Conservation (phyloP, 2,113 vertebrate genomes). For the Mobula birostris region DNA sequence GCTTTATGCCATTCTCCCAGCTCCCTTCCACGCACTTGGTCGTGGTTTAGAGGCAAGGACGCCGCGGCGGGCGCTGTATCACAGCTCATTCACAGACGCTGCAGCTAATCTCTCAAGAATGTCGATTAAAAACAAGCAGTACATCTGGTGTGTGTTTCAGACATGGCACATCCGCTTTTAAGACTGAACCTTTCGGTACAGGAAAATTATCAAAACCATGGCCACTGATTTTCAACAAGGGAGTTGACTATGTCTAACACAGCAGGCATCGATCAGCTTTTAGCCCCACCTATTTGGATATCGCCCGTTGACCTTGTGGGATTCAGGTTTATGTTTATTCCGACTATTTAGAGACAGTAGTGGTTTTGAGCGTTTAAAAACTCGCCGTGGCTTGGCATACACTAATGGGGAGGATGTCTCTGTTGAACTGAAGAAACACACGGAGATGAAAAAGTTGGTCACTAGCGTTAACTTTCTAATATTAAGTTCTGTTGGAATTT, state of each 20-base stretch:
- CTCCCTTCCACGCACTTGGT: not conserved
- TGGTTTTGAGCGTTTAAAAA: not conserved
- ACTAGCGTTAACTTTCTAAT: not conserved
- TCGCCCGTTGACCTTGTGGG: not conserved
- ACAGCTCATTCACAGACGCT: not conserved
- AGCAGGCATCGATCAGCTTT: not conserved
- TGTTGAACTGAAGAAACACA: not conserved
- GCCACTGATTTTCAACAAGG: not conserved
- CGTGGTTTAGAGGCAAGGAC: not conserved
- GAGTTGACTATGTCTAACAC: not conserved
- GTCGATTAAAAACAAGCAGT: not conserved
- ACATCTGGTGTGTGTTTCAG: not conserved
- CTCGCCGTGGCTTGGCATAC: not conserved
- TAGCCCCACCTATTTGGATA: not conserved
- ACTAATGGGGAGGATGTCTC: not conserved
- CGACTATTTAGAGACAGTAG: not conserved
- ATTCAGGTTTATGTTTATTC: not conserved
- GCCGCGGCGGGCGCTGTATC: not conserved
- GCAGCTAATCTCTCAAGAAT: not conserved
- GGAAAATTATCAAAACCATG: not conserved
- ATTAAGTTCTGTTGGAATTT: not conserved
- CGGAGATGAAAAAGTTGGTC: not conserved
- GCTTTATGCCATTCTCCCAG: not conserved
- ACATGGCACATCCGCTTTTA: not conserved
- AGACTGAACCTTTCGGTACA: no score